Base-by-base conservation (phyloP, 1,140 invertebrate species). In the Ptiloglossa arizonensis region DNA sequence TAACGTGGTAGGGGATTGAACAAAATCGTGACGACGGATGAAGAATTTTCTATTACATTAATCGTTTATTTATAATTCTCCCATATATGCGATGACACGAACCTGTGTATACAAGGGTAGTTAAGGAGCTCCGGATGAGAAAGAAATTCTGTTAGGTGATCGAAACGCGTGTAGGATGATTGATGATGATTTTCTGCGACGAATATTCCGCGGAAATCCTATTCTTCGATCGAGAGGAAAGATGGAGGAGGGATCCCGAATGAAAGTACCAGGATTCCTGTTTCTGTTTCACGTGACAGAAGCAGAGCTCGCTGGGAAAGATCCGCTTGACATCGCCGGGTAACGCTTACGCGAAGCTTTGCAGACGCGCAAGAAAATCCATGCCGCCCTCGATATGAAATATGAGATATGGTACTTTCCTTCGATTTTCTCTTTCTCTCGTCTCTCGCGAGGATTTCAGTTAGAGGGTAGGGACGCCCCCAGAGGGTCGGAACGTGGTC, bases 381-480 rank as follows among this genome's bases (percentile, higher is more conserved):
- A 88, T 83, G 91, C 88, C 88, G 87, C 88, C 90, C 90, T 69
- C 86, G 82, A 85, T 77, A 86, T 91, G 90, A 93, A 92, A 92
- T 93, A 92, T 90, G 90, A 91, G 91, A 91, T 87, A 74, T 80
- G 85, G 80, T 81, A 73, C 83, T 86, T 84, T 86, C 81, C 75
- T 90, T 88, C 86, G 85, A 77, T 83, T 81, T 70, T 72, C 75
- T 75, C 72, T 71, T 86, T 80, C 57, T 80, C 63, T 54, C 79
- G 79, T 83, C 87, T 90, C 86, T 87, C 86, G 87, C 89, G 88
- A 86, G 90, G 87, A 91, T 91, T 91, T 88, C 81, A 82, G 88
- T 90, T 87, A 75, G 79, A 82, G 87, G 83, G 85, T 83, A 81
- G 89, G 85, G 83, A 86, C 80, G 86, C 83, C 86, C 81, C 88